A percentile compares a stretch with the other conserved stretches of the same genome.
Evolutionary conservation across 1,140 invertebrate genomes (phyloP).

Genomic region (Papilio polytes): DNA sequence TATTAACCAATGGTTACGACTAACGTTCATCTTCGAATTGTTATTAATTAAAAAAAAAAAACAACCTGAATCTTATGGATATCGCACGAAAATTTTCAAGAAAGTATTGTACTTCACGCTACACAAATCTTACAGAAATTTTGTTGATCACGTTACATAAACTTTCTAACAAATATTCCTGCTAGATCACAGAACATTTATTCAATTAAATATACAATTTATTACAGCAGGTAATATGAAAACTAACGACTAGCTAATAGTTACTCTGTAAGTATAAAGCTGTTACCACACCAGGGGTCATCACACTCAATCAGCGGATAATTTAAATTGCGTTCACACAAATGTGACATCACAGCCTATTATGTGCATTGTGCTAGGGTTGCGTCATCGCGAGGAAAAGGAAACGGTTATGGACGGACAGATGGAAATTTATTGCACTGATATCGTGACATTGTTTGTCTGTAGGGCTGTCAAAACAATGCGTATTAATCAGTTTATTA

Average conservation of each 20-base stretch:
- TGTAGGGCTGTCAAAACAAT: conserved; percentile 29
- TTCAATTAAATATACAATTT: neutral
- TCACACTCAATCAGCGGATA: conserved; percentile 47
- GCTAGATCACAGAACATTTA: no score
- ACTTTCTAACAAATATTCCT: no score
- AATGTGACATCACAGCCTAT: conserved; percentile 50
- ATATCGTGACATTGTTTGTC: conserved; percentile 32
- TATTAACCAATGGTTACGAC: no score
- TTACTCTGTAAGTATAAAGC: conserved; percentile 32
- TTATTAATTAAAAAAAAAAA: no score
- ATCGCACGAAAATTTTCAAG: no score
- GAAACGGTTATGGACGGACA: conserved; percentile 42
- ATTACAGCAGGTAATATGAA: neutral
- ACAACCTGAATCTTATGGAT: no score
- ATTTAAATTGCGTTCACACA: conserved; percentile 48
- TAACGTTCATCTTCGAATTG: no score
- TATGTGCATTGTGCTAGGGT: conserved; percentile 46
- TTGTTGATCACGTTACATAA: no score
- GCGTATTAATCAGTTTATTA: neutral
- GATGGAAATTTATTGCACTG: conserved; percentile 37
- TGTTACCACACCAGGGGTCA: conserved; percentile 44
- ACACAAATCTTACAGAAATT: no score
- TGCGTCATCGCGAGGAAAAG: conserved; percentile 45
- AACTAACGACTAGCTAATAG: conserved; percentile 19
- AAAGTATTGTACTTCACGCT: no score